phyloP scores from a whole-genome alignment of 92 coral and sea anemone genomes.

The Siderastrea siderea region DNA sequence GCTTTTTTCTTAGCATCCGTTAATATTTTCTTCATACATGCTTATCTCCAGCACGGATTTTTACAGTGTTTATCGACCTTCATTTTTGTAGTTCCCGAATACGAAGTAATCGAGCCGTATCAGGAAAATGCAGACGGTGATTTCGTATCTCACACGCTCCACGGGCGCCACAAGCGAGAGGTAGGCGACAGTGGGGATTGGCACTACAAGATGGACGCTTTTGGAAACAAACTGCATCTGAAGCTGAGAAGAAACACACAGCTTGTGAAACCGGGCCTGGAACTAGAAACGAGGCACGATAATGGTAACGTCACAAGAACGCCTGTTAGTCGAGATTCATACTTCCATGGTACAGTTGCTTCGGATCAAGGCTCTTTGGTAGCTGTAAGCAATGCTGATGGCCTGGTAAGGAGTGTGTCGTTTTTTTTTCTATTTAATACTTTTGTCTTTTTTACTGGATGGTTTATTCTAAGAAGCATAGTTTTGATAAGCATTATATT shows the following conservation, averaged over 20 bases:
- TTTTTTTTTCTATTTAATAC: too few species aligned
- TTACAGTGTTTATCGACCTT: background rate
- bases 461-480: too few species aligned
- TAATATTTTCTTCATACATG: too few species aligned
- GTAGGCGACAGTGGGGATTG: background rate
- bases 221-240: conserved; percentile 40
- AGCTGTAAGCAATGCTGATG: conserved; percentile 39
- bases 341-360: conserved; percentile 14
- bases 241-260: conserved; percentile 39
- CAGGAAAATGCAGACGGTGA: conserved; percentile 35
- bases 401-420: conserved; percentile 28
- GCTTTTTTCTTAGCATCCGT: too few species aligned
- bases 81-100: conserved; percentile 31
- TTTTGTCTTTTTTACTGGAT: too few species aligned
- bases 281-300: conserved; percentile 25
- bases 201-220: conserved; percentile 36
- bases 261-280: conserved; percentile 27
- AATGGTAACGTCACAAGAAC: conserved; percentile 24
- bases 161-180: conserved; percentile 20
- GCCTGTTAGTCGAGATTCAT: conserved; percentile 18
- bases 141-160: conserved; percentile 40
- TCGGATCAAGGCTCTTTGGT: conserved; percentile 35
- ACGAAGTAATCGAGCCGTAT: conserved; percentile 31
- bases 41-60: too few species aligned
- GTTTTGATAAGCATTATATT: too few species aligned